These are phyloP conservation scores for Anodontia alba DNA, from an alignment of 2,888 invertebrate genomes.

Conservation along the genomic window DNA sequence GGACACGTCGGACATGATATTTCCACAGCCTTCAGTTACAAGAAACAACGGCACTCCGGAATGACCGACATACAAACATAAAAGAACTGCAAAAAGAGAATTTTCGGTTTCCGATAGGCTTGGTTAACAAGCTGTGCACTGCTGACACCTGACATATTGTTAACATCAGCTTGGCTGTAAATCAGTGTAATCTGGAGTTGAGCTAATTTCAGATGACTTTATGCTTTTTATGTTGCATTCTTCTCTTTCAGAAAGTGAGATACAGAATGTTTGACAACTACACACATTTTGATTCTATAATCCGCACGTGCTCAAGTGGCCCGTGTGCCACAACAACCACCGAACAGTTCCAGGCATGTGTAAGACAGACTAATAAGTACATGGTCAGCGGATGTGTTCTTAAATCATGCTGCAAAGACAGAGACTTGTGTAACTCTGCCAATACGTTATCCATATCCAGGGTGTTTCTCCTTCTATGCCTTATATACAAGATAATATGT, in stretches of 20 bases:
- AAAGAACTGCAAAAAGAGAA: no score
- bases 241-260: constrained; percentile 67
- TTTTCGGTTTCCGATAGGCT: no score
- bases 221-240: no score
- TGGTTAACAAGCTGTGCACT: no score
- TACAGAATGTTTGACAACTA: constrained; percentile 66
- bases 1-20: no score
- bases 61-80: no score
- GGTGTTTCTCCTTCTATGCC: not conserved
- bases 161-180: no score
- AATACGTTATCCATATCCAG: not conserved
- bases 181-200: no score
- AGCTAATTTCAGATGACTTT: no score
- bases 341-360: constrained; percentile 55
- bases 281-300: constrained; percentile 62
- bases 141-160: no score
- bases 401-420: constrained; percentile 62
- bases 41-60: no score
- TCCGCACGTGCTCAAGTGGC: constrained; percentile 64
- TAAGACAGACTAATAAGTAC: constrained; percentile 58
- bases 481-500: not conserved
- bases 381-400: constrained; percentile 66
- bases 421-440: constrained; percentile 62
- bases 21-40: no score
- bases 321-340: constrained; percentile 50